These are phyloP conservation scores for Philereme vetulata DNA, from an alignment of 2,888 invertebrate genomes.

Conservation along the genomic window DNA sequence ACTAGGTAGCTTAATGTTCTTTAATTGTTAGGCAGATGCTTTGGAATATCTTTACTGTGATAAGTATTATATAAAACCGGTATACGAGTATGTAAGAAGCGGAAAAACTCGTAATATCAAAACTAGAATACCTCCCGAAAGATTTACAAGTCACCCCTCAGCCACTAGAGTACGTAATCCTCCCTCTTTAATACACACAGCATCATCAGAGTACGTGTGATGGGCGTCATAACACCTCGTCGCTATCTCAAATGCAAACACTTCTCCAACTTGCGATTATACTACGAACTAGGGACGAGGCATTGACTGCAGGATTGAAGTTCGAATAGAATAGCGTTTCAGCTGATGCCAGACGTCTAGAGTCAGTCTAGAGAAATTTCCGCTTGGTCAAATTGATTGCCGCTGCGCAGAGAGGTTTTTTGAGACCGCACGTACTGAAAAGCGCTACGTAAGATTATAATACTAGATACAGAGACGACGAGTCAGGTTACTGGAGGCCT, in stretches of 20 bases:
- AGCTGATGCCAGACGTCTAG: too few relatives aligned
- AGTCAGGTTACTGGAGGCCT: too few relatives aligned
- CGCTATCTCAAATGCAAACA: slow-evolving; percentile 68
- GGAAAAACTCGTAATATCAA: background rate
- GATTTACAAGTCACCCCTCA: background rate
- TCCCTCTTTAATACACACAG: background rate
- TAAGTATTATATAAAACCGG: background rate
- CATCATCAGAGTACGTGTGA: slow-evolving; percentile 32
- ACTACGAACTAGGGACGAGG: slow-evolving; percentile 3
- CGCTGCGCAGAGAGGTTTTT: too few relatives aligned
- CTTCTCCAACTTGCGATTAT: slow-evolving; percentile 53
- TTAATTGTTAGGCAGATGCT: too few relatives aligned
- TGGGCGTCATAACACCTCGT: slow-evolving; percentile 54
- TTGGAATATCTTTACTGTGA: too few relatives aligned
- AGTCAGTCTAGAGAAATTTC: too few relatives aligned
- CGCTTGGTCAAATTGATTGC: too few relatives aligned
- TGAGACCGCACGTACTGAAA: too few relatives aligned
- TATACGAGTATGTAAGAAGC: background rate
- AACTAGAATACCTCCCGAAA: background rate
- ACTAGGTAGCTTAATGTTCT: too few relatives aligned
- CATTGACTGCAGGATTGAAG: background rate
- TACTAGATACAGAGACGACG: too few relatives aligned
- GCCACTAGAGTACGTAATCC: background rate
- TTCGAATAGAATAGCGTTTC: too few relatives aligned
- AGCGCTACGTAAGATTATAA: too few relatives aligned